Conservation (phyloP, 2,888 invertebrate genomes). For the Amblyjoppa proteus region DNA sequence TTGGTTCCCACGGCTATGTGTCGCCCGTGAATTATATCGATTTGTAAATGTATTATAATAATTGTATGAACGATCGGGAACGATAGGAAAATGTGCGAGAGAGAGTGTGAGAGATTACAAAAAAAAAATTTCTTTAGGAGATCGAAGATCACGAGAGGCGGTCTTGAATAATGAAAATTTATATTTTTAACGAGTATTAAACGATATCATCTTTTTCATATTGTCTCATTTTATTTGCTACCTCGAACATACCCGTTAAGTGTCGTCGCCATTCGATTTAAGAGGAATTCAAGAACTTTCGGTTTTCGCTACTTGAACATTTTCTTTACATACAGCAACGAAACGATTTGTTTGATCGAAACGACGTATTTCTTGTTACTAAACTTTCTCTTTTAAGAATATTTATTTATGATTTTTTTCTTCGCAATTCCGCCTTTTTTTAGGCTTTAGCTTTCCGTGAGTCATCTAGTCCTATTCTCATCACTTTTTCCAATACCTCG, state of each 20-base stretch:
- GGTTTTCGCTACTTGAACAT: not conserved
- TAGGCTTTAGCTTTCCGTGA: too few species aligned
- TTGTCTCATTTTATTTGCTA: conserved; percentile 58
- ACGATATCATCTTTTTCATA: conserved; percentile 78
- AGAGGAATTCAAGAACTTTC: not conserved
- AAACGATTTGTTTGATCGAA: not conserved
- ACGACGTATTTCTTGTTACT: not conserved
- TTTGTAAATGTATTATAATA: conserved; percentile 65
- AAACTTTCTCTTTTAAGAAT: not conserved
- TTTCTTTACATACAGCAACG: not conserved
- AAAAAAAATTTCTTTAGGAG: conserved; percentile 57
- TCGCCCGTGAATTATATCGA: conserved; percentile 59
- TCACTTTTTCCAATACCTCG: too few species aligned
- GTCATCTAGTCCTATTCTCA: too few species aligned
- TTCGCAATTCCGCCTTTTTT: too few species aligned
- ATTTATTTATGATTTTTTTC: not conserved
- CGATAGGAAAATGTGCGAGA: conserved; percentile 36
- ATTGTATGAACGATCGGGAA: conserved; percentile 64
- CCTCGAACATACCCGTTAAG: not conserved
- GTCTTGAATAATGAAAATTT: conserved; percentile 79
- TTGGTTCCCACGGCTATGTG: conserved; percentile 67
- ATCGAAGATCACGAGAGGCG: conserved; percentile 60
- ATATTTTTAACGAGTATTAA: conserved; percentile 83
- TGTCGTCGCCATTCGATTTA: not conserved
- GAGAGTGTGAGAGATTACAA: conserved; percentile 16